Evolutionary conservation across 1,140 invertebrate genomes (phyloP).

Genomic region (Triops longicaudatus): DNA sequence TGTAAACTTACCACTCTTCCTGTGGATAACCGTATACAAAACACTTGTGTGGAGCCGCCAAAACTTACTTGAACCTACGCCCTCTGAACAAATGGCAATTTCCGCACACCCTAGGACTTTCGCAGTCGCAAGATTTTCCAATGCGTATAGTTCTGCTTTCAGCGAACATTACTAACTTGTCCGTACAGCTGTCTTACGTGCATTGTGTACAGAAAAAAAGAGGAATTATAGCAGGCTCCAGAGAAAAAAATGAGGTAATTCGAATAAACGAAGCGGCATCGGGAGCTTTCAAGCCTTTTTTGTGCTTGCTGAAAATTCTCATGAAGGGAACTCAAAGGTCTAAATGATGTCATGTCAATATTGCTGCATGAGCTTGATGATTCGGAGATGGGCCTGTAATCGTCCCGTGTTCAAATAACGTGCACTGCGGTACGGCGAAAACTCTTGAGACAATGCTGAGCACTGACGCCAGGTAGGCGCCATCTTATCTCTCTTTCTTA

Average conservation of each 20-base stretch:
- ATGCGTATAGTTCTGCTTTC: neutral
- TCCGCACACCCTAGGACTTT: neutral
- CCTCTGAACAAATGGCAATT: slow-evolving; percentile 8
- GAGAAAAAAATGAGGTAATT: no score
- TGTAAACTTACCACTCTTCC: slow-evolving; percentile 15
- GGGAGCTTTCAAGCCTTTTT: neutral
- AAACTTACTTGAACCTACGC: slow-evolving; percentile 6
- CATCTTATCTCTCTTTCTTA: neutral
- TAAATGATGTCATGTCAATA: neutral
- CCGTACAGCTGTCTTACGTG: neutral
- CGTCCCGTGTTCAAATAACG: slow-evolving; percentile 2
- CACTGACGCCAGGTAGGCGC: slow-evolving; percentile 13
- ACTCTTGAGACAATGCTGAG: slow-evolving; percentile 4
- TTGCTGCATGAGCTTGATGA: neutral
- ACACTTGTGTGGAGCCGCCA: slow-evolving; percentile 9
- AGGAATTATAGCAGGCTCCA: no score
- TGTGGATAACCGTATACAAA: slow-evolving; percentile 1
- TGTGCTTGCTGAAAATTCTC: neutral
- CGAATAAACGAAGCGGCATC: no score
- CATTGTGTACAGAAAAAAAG: neutral
- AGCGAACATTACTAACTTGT: neutral
- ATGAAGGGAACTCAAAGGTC: neutral
- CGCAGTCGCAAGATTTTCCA: neutral
- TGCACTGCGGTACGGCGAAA: neutral
- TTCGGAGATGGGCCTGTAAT: slow-evolving; percentile 14